Evolutionary conservation across 2,113 vertebrate species (phyloP).

Genomic region (Ceuthmochares aereus): DNA sequence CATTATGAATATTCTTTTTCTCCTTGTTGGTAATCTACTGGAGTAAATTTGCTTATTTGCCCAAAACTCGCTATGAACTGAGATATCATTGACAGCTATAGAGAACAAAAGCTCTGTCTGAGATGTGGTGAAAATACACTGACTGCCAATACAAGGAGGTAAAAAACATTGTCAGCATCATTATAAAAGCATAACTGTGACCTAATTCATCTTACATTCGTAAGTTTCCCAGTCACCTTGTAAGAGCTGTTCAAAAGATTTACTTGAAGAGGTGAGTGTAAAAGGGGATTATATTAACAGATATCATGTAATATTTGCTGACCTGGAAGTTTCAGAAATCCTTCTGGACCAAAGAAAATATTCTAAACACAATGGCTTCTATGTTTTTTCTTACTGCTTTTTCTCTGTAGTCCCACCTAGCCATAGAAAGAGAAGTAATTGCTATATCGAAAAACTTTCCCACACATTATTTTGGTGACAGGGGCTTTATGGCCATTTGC

Average conservation of each 20-base stretch:
- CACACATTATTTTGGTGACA: neutral
- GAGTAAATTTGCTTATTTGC: neutral
- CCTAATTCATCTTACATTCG: slow-evolving; percentile 1
- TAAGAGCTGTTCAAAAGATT: neutral
- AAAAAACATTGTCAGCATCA: neutral
- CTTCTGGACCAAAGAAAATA: neutral
- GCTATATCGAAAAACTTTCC: rapidly evolving
- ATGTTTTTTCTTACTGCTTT: neutral
- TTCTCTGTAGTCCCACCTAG: neutral
- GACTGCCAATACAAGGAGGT: neutral
- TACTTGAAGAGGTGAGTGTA: neutral
- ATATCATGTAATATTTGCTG: neutral
- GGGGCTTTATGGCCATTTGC: neutral
- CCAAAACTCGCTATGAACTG: neutral
- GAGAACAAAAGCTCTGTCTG: neutral
- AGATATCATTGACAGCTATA: neutral
- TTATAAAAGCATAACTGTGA: neutral
- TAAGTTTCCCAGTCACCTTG: neutral
- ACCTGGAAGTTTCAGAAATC: neutral
- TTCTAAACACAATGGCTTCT: neutral
- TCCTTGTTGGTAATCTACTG: neutral
- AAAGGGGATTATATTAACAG: neutral
- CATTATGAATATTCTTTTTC: neutral
- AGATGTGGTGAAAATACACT: neutral
- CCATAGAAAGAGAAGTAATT: neutral